Evolutionary conservation across 2,888 invertebrate species (phyloP), one percentile per base, ranked within the genome.

Genomic region (Phrixothrix hirtus): DNA sequence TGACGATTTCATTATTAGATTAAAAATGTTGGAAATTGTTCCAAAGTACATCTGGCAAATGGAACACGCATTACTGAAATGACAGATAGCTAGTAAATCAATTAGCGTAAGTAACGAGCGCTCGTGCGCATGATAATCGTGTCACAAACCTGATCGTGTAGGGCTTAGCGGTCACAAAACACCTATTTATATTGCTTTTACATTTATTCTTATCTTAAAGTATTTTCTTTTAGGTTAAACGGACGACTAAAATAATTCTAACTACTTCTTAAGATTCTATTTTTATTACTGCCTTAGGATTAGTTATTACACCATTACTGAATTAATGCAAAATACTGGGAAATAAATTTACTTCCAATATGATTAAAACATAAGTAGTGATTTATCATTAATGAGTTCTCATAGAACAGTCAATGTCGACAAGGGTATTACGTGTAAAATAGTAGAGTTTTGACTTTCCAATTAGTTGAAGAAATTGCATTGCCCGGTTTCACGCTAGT

Each of bases 1-100:
- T 66, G 68, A 64, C 66, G 67, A 68, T 66, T 68, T 67, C 67
- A 66, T 69, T 67, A 70, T 69, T 67, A 67, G 66, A 70, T 70
- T 68, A 68, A 70, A 70, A 69, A 68, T 64, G 65, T 60, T 60
- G 60, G 58, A 60, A 64, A 62, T 62, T 61, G 66, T 64, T 61
- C 57, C 63, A 61, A 63, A 67, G 64, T 67, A 67, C 66, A 67
- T 67, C 61, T 63, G 65, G 61, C 62, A 64, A 67, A 70, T 66
- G 68, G 65, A 64, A 66, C 66, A 60, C 55, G 61, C 67, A 68
- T 68, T 67, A 68, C 62, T 65, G 63, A 65, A 68, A 69, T 70
- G 68, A 69, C 67, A 65, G 63, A 66, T 64, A 58, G 62, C 59
- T 62, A 60, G 63, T 62, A 63, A 67, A 68, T 65, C 68, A 69